Percentiles rank a stretch among this genome's conserved stretches.
These are phyloP conservation scores for Pararge aegeria DNA, from an alignment of 1,140 invertebrate species.

Conservation along the genomic window DNA sequence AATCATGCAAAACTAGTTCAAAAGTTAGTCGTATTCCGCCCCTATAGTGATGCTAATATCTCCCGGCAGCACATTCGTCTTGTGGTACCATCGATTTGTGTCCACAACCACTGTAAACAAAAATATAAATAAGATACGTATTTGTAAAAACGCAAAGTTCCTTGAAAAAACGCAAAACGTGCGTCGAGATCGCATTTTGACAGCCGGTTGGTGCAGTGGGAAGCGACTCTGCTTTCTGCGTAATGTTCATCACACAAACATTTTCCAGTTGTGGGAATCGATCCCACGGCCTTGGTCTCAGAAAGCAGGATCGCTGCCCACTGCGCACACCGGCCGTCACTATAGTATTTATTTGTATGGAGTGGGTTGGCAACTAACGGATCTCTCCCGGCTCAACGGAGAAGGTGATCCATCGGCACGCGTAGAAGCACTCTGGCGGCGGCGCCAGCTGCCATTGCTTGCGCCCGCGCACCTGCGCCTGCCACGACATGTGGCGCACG, in stretches of 20 bases:
- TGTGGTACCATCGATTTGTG: conserved; percentile 97
- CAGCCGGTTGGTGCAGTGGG: too few relatives aligned
- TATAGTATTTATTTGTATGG: too few relatives aligned
- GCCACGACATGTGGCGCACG: conserved; percentile 95
- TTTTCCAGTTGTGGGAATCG: too few relatives aligned
- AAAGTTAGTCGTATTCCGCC: conserved; percentile 94
- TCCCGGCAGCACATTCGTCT: conserved; percentile 91
- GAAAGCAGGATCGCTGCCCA: too few relatives aligned
- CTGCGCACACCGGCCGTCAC: too few relatives aligned
- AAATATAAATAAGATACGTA: not conserved
- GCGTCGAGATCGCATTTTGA: too few relatives aligned
- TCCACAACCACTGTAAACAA: conserved; percentile 91
- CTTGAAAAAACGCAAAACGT: too few relatives aligned
- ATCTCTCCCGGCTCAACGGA: conserved; percentile 93
- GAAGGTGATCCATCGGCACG: conserved; percentile 85
- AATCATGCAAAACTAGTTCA: too few relatives aligned
- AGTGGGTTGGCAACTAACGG: too few relatives aligned
- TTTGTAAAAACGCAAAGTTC: not conserved
- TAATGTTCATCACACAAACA: too few relatives aligned
- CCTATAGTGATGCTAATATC: conserved; percentile 97
- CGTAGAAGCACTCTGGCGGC: conserved; percentile 91
- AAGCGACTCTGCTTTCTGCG: too few relatives aligned
- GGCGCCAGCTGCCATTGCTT: conserved; percentile 94
- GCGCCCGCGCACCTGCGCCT: conserved; percentile 92
- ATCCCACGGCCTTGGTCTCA: too few relatives aligned